Conservation (phyloP, 2,113 vertebrate genomes). For the Podilymbus podiceps region DNA sequence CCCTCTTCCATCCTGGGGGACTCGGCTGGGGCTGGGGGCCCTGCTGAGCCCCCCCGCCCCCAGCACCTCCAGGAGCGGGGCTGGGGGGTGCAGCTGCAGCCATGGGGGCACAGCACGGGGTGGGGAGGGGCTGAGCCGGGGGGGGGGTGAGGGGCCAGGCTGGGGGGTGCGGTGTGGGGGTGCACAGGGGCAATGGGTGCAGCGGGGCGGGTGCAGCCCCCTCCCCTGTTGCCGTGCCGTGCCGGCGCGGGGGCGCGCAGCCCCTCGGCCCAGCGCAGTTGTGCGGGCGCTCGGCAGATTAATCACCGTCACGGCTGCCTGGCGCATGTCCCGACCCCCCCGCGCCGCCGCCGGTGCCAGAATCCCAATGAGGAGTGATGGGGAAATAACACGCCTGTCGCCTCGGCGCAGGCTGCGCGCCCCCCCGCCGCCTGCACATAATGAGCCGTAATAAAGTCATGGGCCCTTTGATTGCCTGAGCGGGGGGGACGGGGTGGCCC, state of each 20-base stretch:
- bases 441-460: conserved; percentile 85
- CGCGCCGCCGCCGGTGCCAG: not conserved
- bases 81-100: not conserved
- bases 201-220: not conserved
- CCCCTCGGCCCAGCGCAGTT: not conserved
- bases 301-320: not conserved
- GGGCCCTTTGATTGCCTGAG: conserved; percentile 19
- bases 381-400: not conserved
- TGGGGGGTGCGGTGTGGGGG: too few species aligned
- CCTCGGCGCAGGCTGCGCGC: not conserved
- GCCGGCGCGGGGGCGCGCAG: not conserved
- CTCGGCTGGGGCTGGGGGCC: not conserved
- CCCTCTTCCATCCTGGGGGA: not conserved
- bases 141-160: too few species aligned
- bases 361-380: not conserved
- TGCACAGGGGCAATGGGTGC: not conserved
- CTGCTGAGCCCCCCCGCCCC: not conserved
- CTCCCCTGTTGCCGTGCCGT: rapidly evolving
- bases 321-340: not conserved
- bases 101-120: not conserved
- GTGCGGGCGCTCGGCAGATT: not conserved
- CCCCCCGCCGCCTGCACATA: conserved; percentile 62
- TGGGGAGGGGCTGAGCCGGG: too few species aligned
- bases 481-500: not conserved
- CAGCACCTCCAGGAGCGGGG: not conserved